Evolutionary conservation across 2,888 invertebrate genomes (phyloP).

Genomic region (Drosophila multiciliata): DNA sequence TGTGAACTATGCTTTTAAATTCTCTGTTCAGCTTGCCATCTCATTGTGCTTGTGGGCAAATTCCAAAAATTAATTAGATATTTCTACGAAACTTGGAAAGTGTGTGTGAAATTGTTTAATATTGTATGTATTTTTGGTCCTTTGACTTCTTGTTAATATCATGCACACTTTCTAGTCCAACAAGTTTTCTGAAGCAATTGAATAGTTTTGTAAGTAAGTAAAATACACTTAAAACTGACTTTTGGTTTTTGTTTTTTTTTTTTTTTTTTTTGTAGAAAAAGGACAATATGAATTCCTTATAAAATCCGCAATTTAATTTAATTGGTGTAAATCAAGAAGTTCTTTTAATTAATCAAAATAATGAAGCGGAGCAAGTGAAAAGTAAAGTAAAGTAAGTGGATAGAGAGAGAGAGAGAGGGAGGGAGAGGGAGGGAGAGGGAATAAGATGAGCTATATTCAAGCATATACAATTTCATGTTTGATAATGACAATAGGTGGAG

Average conservation of each 20-base stretch:
- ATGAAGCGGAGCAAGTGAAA: background rate
- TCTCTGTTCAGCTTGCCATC: background rate
- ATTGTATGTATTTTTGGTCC: background rate
- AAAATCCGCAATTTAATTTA: conserved; percentile 6
- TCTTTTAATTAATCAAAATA: conserved; percentile 34
- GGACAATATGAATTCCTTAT: background rate
- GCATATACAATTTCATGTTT: conserved; percentile 1
- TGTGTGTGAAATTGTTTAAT: background rate
- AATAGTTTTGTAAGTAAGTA: background rate
- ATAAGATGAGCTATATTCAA: background rate
- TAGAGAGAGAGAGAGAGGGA: background rate
- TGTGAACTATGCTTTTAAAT: background rate
- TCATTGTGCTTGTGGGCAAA: background rate
- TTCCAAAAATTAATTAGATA: background rate
- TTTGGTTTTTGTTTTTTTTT: no score
- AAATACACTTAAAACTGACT: background rate
- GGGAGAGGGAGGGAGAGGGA: background rate
- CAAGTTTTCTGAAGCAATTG: background rate
- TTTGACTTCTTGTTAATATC: background rate
- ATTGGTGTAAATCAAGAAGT: conserved; percentile 9
- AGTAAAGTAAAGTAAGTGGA: background rate
- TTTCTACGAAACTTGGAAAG: background rate
- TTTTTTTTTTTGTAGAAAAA: background rate
- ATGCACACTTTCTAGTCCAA: background rate
- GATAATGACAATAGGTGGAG: conserved; percentile 17